These are phyloP conservation scores for Trichonephila clavipes DNA, from an alignment of 1,140 invertebrate species.

Conservation along the genomic window DNA sequence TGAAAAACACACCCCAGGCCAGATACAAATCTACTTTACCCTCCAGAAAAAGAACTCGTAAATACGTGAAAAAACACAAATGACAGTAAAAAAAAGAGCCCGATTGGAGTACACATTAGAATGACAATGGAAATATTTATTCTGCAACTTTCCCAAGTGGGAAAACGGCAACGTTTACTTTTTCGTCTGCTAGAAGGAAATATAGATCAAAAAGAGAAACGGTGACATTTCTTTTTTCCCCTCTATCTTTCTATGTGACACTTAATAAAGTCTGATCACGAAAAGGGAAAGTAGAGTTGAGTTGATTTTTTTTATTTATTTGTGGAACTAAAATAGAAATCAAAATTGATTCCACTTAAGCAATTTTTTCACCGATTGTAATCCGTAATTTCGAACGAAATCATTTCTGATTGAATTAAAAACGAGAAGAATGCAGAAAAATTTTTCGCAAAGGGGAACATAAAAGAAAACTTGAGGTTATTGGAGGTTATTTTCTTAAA, in stretches of 20 bases:
- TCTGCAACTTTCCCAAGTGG: background rate
- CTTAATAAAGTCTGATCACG: constrained; percentile 5
- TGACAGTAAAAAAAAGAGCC: background rate
- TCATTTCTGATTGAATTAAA: background rate
- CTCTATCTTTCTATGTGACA: background rate
- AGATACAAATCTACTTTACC: background rate
- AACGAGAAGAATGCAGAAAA: background rate
- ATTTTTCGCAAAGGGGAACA: background rate
- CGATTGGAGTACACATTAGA: background rate
- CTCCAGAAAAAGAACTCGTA: background rate
- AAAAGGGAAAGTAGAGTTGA: background rate
- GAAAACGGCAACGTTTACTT: background rate
- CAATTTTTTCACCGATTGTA: background rate
- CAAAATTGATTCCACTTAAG: background rate
- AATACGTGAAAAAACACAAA: background rate
- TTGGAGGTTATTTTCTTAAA: background rate
- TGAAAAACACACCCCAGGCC: background rate
- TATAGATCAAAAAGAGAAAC: background rate
- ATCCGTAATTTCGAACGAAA: background rate
- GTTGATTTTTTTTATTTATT: background rate
- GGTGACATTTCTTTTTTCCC: background rate
- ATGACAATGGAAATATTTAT: constrained; percentile 28
- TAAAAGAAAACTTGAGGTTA: background rate
- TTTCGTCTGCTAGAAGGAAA: background rate
- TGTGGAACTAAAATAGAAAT: background rate